A percentile compares a stretch with the other conserved stretches of the same genome.
Evolutionary conservation across 2,888 invertebrate genomes (phyloP).

Genomic region (Magallana nippona): DNA sequence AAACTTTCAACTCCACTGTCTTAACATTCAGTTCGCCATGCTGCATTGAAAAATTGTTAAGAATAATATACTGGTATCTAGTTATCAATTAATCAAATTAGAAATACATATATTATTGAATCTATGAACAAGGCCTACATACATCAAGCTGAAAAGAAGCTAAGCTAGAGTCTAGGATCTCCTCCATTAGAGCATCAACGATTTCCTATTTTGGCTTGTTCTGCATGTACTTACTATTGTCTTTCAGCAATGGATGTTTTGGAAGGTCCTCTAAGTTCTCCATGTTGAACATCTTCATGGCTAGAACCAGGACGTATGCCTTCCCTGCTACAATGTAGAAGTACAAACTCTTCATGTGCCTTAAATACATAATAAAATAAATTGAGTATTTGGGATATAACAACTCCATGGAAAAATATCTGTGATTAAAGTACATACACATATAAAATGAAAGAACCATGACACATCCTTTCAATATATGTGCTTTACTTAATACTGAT

Average conservation of each 20-base stretch:
- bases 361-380: conserved; percentile 22
- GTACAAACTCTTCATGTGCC: conserved; percentile 51
- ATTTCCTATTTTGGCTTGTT: conserved; percentile 32
- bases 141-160: conserved; percentile 7
- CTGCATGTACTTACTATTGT: conserved; percentile 37
- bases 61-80: not conserved
- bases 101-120: not conserved
- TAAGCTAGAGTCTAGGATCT: not conserved
- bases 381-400: not conserved
- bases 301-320: conserved; percentile 39
- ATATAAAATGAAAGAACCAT: no score
- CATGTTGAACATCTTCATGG: conserved; percentile 37
- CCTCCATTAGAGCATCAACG: conserved; percentile 25
- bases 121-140: not conserved
- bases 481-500: no score
- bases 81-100: not conserved
- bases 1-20: conserved; percentile 1
- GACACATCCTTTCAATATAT: no score
- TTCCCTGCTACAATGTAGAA: conserved; percentile 38
- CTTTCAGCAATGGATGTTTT: conserved; percentile 30
- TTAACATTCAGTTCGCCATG: not conserved
- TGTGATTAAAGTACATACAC: no score
- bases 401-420: no score
- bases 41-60: not conserved
- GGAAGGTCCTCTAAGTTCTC: conserved; percentile 41